phyloP scores from a whole-genome alignment of 1,140 invertebrate genomes.

The Cydia amplana region DNA sequence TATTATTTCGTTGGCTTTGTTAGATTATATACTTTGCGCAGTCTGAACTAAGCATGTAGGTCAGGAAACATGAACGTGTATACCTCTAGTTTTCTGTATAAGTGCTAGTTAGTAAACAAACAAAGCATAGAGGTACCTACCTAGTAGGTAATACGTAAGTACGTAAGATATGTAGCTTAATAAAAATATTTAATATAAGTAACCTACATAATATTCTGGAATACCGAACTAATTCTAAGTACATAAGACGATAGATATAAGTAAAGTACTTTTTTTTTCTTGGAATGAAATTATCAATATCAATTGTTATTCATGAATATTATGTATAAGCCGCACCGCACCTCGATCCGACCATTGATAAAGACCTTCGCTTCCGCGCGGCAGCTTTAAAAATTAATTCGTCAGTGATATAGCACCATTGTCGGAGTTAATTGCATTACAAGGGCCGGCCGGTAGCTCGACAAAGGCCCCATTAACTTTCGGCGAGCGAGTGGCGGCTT shows the following conservation, averaged over 20 bases:
- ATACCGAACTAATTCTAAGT: background rate
- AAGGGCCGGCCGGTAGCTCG: slow-evolving; percentile 64
- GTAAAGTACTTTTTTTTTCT: background rate
- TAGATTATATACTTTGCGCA: background rate
- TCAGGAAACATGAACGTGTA: too few species aligned
- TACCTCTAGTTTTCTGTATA: too few species aligned
- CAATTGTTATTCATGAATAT: slow-evolving; percentile 24
- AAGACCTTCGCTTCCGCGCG: slow-evolving; percentile 40
- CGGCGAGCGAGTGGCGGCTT: slow-evolving; percentile 65
- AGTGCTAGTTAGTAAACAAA: too few species aligned
- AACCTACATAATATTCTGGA: too few species aligned
- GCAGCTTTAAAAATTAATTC: slow-evolving; percentile 67
- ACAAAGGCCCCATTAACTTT: slow-evolving; percentile 78
- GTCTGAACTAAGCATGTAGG: too few species aligned
- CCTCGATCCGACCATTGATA: slow-evolving; percentile 19
- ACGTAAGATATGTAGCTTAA: too few species aligned
- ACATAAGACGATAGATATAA: background rate
- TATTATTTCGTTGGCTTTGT: background rate
- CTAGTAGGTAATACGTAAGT: too few species aligned
- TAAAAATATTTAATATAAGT: too few species aligned
- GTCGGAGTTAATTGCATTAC: slow-evolving; percentile 77
- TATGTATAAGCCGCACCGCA: slow-evolving; percentile 41
- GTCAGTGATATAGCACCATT: slow-evolving; percentile 70
- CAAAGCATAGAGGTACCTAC: too few species aligned
- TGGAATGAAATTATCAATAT: background rate